Evolutionary conservation across 2,888 invertebrate genomes (phyloP).

Genomic region (Drosophila parthenogenetica): DNA sequence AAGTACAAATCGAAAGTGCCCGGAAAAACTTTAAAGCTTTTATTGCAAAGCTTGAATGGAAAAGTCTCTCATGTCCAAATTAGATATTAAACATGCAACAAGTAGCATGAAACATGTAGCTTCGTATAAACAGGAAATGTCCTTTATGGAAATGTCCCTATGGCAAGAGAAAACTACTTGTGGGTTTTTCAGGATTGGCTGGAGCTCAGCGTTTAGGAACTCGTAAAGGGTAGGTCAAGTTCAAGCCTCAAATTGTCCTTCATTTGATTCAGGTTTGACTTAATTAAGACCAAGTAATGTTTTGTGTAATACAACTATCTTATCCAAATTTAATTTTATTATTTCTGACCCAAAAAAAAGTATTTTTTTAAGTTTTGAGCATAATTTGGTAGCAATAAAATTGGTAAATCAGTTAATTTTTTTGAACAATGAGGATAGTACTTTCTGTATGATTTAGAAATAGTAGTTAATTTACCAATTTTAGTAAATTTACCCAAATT

Average conservation of each 20-base stretch:
- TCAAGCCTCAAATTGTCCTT: background rate
- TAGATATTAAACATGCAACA: conserved; percentile 46
- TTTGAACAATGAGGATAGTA: no score
- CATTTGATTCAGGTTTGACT: background rate
- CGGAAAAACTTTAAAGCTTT: conserved; percentile 45
- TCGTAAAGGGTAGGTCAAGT: conserved; percentile 32
- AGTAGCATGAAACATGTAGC: conserved; percentile 29
- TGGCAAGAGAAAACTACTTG: conserved; percentile 45
- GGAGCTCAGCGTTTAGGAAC: background rate
- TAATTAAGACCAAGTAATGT: background rate
- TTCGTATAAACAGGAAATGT: conserved; percentile 24
- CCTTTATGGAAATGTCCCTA: no score
- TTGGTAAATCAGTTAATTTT: no score
- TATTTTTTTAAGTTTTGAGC: no score
- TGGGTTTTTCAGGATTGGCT: conserved; percentile 7
- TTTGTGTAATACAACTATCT: background rate
- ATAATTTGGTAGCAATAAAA: no score
- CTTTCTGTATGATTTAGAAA: no score
- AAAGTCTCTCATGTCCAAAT: conserved; percentile 7
- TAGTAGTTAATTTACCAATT: no score
- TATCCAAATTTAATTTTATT: no score
- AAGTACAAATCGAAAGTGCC: conserved; percentile 52
- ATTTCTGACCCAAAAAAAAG: no score
- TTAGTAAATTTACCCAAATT: background rate
- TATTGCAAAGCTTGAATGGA: conserved; percentile 32